Evolutionary conservation across 2,888 invertebrate species (phyloP).

Genomic region (Lydus trimaculatus): DNA sequence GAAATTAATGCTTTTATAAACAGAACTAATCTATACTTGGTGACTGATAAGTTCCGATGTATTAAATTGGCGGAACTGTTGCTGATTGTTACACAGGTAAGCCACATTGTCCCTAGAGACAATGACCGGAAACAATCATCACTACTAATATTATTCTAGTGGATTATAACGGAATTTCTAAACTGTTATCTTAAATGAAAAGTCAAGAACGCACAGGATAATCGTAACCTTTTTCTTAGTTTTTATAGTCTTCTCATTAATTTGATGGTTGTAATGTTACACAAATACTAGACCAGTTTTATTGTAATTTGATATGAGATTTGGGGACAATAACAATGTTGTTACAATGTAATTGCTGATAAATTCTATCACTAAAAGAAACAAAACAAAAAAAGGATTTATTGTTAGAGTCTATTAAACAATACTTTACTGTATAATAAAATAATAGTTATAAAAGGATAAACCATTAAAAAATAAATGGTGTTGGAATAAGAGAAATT

Average conservation of each 20-base stretch:
- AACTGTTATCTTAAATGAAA: slow-evolving; percentile 26
- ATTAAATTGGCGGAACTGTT: slow-evolving; percentile 33
- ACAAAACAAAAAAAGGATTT: not conserved
- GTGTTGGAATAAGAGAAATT: not conserved
- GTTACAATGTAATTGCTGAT: not conserved
- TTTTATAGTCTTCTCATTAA: not conserved
- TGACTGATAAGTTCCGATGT: slow-evolving; percentile 23
- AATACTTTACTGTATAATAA: not conserved
- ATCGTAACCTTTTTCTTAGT: not conserved
- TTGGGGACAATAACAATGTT: not conserved
- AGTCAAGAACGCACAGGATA: slow-evolving; percentile 1
- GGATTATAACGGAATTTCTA: slow-evolving; percentile 41
- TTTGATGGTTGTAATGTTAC: slow-evolving; percentile 1
- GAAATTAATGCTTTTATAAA: too few relatives aligned
- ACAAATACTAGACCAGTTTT: not conserved
- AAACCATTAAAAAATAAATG: not conserved
- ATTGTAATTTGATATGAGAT: not conserved
- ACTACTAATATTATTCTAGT: slow-evolving; percentile 37
- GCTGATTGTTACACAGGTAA: slow-evolving; percentile 40
- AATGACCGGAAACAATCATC: slow-evolving; percentile 44
- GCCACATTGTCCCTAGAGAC: slow-evolving; percentile 41
- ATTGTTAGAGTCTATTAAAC: not conserved
- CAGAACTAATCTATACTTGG: too few relatives aligned
- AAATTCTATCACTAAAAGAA: not conserved
- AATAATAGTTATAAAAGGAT: too few relatives aligned